Evolutionary conservation across 2,888 invertebrate genomes (phyloP).

Genomic region (Tuta absoluta): DNA sequence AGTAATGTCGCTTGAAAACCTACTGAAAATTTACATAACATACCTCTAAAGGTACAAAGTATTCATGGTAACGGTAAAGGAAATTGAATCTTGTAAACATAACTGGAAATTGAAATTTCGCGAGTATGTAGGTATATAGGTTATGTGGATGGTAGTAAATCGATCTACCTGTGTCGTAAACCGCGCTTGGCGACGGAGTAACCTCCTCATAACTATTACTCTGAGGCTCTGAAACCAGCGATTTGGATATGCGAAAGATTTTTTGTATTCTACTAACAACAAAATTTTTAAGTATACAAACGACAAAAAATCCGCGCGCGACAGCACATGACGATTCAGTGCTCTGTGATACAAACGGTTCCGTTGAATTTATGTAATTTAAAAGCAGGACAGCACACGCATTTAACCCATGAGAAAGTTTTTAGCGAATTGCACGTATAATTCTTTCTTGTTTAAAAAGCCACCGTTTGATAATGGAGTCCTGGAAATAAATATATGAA

Average conservation of each 20-base stretch:
- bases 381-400: no score
- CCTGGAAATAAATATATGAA: no score
- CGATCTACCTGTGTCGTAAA: slow-evolving; percentile 16
- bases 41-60: neutral
- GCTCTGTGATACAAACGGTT: no score
- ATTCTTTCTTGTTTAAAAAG: no score
- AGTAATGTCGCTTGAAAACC: neutral
- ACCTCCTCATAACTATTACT: slow-evolving; percentile 11
- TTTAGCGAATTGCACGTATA: no score
- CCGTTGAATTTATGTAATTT: no score
- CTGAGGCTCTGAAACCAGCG: neutral
- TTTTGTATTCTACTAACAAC: no score
- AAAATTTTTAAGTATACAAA: no score
- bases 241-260: neutral
- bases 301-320: no score
- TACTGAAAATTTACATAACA: neutral
- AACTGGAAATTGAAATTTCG: slow-evolving; percentile 16
- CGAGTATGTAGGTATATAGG: neutral
- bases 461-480: no score
- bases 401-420: no score
- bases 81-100: slow-evolving; percentile 16
- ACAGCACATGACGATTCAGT: no score
- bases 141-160: slow-evolving; percentile 1
- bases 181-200: slow-evolving; percentile 10
- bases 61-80: neutral